phyloP scores from a whole-genome alignment of 1,140 invertebrate species.

The Zaprionus ghesquierei region DNA sequence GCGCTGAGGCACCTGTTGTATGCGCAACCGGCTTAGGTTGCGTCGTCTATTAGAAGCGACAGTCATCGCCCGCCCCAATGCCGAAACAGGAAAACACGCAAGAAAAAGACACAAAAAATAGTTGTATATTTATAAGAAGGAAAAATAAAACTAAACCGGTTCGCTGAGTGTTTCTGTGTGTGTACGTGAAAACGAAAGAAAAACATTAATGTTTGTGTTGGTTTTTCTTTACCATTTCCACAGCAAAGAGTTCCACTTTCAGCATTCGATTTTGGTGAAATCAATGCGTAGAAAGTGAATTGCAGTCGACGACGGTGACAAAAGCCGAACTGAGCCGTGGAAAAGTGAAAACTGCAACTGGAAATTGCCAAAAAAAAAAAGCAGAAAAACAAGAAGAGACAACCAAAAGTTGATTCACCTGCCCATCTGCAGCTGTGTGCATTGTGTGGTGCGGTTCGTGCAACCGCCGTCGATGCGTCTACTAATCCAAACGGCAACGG shows the following conservation, averaged over 20 bases:
- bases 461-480: constrained; percentile 66
- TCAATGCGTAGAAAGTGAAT: constrained; percentile 80
- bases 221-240: constrained; percentile 51
- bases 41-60: constrained; percentile 59
- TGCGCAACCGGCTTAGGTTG: constrained; percentile 59
- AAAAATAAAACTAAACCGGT: constrained; percentile 51
- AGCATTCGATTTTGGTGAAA: constrained; percentile 65
- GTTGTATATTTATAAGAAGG: constrained; percentile 12
- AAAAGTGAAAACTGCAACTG: constrained; percentile 57
- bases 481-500: constrained; percentile 65
- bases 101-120: constrained; percentile 39
- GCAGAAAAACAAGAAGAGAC: neutral
- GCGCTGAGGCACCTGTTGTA: constrained; percentile 60
- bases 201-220: constrained; percentile 47
- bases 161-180: constrained; percentile 1
- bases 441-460: constrained; percentile 29
- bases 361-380: constrained; percentile 28
- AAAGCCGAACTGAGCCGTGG: constrained; percentile 48
- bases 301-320: constrained; percentile 21
- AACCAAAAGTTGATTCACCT: neutral
- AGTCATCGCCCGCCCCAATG: constrained; percentile 31
- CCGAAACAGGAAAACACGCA: constrained; percentile 43
- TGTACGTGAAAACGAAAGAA: constrained; percentile 67
- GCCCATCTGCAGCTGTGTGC: constrained; percentile 26
- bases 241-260: constrained; percentile 45